Evolutionary conservation across 2,888 invertebrate genomes (phyloP), one percentile per base, ranked within the genome.

Genomic region (Deroplatys truncata): DNA sequence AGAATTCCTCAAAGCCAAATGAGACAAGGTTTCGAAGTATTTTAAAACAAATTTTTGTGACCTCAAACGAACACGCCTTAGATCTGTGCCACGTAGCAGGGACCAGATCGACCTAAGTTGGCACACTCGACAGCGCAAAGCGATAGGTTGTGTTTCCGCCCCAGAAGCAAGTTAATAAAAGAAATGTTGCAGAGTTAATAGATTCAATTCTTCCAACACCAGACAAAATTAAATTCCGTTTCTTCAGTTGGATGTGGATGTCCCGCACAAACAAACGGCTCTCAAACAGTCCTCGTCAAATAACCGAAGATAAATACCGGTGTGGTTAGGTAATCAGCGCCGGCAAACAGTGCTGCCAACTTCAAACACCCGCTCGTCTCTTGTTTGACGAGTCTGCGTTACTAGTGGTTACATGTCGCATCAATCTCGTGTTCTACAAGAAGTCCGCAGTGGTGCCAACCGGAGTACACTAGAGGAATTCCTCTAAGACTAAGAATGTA

Each of bases 301-400:
- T 86, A 82, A 29, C 28, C 86, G 86, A 86, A 86, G 86, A 86
- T 82, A 86, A 86, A 86, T 82, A 86, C 82, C 56, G 86, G 28
- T 29, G 72, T 29, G 86, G 86, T 28, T 72, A 29, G 28, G 86
- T 56, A 86, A 86, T 86, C 86, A 86, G 82, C 56, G 56, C 56
- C 56, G 25, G 56, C 56, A 72, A 72, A 72, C 56, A 72, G 20
- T 72, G 56, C 56, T 72, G 56, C 56, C 56, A 72, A 72, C 56
- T 72, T 72, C 56, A 72, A 72, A 72, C 56, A 72, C 56, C 56
- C 56, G 56, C 56, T 72, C 56, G 56, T 72, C 56, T 16, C 56
- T 72, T 72, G 56, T 72, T 72, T 72, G 56, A 72, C 56, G 56
- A 72, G 56, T 72, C 56, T 72, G 56, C 56, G 56, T 72, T 72